A percentile compares a stretch with the other conserved stretches of the same genome.
These are phyloP conservation scores for Elaphurus davidianus DNA, from an alignment of 2,113 vertebrate species.

Conservation along the genomic window DNA sequence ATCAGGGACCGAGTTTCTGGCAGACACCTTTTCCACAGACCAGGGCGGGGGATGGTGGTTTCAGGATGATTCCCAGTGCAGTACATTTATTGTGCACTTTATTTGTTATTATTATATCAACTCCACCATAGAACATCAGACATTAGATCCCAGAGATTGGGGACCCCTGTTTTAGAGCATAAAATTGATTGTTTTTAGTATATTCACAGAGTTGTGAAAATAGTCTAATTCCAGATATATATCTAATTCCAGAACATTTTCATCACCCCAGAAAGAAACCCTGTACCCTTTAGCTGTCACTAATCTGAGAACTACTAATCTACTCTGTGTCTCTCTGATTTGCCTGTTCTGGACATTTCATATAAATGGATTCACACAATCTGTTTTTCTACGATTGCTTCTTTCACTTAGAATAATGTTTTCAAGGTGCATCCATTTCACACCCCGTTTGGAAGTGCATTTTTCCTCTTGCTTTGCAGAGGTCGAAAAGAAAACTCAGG, in stretches of 20 bases:
- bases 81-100: not conserved
- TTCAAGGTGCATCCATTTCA: not conserved
- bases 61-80: not conserved
- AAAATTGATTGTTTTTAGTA: not conserved
- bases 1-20: not conserved
- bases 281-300: not conserved
- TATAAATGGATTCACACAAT: not conserved
- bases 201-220: not conserved
- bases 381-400: not conserved
- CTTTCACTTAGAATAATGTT: not conserved
- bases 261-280: not conserved
- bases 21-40: not conserved
- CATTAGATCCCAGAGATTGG: not conserved
- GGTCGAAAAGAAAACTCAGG: not conserved
- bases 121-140: not conserved
- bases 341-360: not conserved
- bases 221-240: not conserved
- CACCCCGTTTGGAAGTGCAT: not conserved
- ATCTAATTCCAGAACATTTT: not conserved
- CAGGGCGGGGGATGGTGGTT: not conserved
- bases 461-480: not conserved
- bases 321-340: not conserved
- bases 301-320: not conserved
- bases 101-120: not conserved
- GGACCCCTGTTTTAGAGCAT: not conserved